Evolutionary conservation across 2,888 invertebrate genomes (phyloP), one percentile per base, ranked within the genome.

Genomic region (Callimorpha dominula): DNA sequence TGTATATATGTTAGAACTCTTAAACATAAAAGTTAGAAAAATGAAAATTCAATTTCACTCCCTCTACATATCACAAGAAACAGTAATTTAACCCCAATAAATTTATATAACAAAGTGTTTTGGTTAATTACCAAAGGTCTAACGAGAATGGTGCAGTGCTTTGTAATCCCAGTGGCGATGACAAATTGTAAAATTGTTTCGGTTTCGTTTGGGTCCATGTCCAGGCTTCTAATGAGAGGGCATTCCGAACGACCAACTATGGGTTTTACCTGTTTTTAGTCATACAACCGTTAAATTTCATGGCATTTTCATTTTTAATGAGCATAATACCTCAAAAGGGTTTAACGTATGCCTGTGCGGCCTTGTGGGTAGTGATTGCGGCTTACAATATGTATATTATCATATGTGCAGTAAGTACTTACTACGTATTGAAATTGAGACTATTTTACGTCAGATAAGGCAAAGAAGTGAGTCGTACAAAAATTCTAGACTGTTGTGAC

Each of bases 121-220:
- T 71, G 77, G 82, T 81, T 85, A 85, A 85, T 85, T 82, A 85
- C 78, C 72, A 78, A 82, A 82, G 80, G 81, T 76, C 85, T 74
- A 68, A 75, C 75, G 78, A 82, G 85, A 85, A 83, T 80, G 78
- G 81, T 79, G 78, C 82, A 81, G 74, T 82, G 76, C 85, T 84
- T 85, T 84, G 81, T 85, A 83, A 84, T 83, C 83, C 81, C 85
- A 72, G 77, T 72, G 78, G 85, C 78, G 85, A 84, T 84, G 86
- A 82, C 81, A 83, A 85, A 86, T 86, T 82, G 81, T 78, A 78
- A 86, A 86, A 85, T 87, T 88, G 85, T 83, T 85, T 82, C 80
- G 77, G 83, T 84, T 86, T 84, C 81, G 84, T 84, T 78, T 72
- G 78, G 79, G 84, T 79, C 71, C 78, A 66, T 79, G 76, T 78